These are phyloP conservation scores for Buphagus erythrorhynchus DNA, from an alignment of 2,797 vertebrate genomes.

Conservation along the genomic window DNA sequence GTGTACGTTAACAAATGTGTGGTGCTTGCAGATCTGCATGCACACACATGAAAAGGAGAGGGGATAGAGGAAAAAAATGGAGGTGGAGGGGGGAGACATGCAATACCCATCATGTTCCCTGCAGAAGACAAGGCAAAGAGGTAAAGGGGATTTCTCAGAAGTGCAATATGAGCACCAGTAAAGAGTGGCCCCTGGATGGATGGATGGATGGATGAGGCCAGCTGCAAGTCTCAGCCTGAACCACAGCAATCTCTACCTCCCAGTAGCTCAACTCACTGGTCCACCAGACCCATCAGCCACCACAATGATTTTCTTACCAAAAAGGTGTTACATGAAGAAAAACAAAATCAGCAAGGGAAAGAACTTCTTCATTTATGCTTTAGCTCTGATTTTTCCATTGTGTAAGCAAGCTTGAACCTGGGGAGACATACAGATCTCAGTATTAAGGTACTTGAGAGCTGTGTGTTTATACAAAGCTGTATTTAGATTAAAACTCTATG, in stretches of 20 bases:
- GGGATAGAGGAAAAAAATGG: not conserved
- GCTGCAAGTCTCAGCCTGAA: not conserved
- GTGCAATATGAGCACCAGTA: not conserved
- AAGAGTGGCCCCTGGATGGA: not conserved
- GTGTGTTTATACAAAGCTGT: slow-evolving; percentile 21
- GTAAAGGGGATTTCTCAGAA: slow-evolving; percentile 4
- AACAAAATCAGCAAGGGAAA: not conserved
- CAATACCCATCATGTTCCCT: not conserved
- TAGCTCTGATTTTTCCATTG: slow-evolving; percentile 3
- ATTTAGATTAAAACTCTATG: slow-evolving; percentile 58
- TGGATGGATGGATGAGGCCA: not conserved
- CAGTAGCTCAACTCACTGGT: not conserved
- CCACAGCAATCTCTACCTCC: not conserved
- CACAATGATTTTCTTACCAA: not conserved
- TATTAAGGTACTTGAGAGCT: slow-evolving; percentile 4
- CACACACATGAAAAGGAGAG: not conserved
- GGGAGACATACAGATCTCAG: not conserved
- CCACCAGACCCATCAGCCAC: not conserved
- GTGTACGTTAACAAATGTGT: fast-evolving
- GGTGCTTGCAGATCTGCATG: not conserved
- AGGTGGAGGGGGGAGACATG: too few relatives aligned
- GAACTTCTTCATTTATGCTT: not conserved
- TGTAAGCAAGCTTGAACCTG: not conserved
- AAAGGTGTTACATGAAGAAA: not conserved
- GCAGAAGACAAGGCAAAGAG: not conserved